Base-by-base conservation (phyloP, 2,888 invertebrate species). In the Hirtodrosophila confusa region DNA sequence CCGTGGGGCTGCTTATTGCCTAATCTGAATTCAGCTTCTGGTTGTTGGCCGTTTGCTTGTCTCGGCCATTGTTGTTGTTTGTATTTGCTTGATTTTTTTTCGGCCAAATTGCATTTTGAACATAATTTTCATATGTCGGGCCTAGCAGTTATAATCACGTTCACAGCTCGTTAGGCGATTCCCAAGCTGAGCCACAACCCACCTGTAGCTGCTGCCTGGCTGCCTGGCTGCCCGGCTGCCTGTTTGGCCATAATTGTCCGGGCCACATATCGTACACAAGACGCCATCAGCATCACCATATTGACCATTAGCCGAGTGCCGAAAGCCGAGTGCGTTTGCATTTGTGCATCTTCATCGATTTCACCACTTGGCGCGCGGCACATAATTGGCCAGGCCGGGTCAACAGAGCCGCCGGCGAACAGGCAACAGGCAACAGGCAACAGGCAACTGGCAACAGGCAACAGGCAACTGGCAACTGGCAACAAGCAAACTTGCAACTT, bases 331-430 rank as follows among this genome's bases (percentile, higher is more conserved):
- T 85, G 88, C 78, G 72, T 85, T 88, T 88, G 83, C 83, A 86
- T 82, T 87, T 86, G 86, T 87, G 85, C 85, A 85, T 85, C 85
- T 85, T 88, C 85, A 85, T 85, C 85, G 85, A 85, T 85, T 85
- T 85, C 85, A 85, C 85, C 88, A 88, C 82, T 88, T 77, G 78
- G 79, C 73, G 87, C 80, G 83, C 80, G 69, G 85, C 67, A 69
- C 88, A 85, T 85, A 85, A 85, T 85, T 85, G 85, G 85, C 86
- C 75, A 68, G 65, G 68, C 86, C 86, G 67, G 64, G 88, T 68
- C 88, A 77, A 66, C 74, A 77, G 57, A 72, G 77, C 72, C 66
- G 64, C 54, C 50, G 64, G 54, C 64, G 17, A 48, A 43, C 66
- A 33, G 41, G 55, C 37, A 69, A 43, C 50, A 33, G 58, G 47